Percentiles rank a stretch among this genome's conserved stretches.
Conservation (phyloP, 2,113 vertebrate genomes). For the Anthoscopus minutus region DNA sequence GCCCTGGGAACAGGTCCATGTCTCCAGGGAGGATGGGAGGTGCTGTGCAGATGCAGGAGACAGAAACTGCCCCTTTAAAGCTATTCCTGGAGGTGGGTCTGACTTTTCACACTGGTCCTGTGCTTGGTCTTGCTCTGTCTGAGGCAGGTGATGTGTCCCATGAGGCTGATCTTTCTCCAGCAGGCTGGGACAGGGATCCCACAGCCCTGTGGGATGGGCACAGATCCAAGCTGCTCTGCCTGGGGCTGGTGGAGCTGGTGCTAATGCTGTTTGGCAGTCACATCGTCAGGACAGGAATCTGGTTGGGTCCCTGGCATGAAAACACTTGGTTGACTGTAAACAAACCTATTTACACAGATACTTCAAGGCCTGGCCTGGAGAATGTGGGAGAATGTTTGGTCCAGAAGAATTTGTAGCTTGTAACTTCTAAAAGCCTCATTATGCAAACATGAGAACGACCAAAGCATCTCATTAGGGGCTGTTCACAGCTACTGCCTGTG, state of each 20-base stretch:
- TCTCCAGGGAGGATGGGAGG: not conserved
- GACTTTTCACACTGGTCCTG: not conserved
- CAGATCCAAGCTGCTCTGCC: not conserved
- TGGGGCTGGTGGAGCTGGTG: accelerated
- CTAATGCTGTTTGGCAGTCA: not conserved
- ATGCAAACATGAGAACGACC: not conserved
- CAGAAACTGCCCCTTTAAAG: not conserved
- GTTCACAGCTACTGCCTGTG: not conserved
- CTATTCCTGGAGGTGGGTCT: not conserved
- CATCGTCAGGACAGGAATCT: not conserved
- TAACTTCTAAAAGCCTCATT: not conserved
- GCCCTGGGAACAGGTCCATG: not conserved
- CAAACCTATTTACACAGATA: not conserved
- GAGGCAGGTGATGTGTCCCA: not conserved
- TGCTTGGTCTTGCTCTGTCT: not conserved
- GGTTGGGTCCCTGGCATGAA: not conserved
- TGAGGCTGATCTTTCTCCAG: not conserved
- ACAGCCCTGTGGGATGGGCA: not conserved
- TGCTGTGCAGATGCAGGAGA: not conserved
- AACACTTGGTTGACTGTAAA: not conserved
- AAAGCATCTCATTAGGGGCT: not conserved
- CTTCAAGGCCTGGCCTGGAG: not conserved
- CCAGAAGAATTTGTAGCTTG: not conserved
- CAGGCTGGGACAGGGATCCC: not conserved
- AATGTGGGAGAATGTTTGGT: not conserved